These are phyloP conservation scores for Hormaphis cornu DNA, from an alignment of 1,140 invertebrate species.

Conservation along the genomic window DNA sequence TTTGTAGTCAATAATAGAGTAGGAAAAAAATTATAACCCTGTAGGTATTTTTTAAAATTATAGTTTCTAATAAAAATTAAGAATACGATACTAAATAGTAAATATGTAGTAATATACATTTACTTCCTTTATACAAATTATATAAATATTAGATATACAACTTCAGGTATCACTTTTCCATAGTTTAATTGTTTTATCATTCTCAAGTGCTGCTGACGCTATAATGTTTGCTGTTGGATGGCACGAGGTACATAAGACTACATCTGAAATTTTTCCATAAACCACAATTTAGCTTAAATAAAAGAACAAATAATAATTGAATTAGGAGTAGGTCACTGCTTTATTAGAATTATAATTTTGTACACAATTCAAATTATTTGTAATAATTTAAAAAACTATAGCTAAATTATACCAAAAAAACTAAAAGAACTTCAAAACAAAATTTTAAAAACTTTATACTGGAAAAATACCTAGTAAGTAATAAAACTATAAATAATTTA, in stretches of 20 bases:
- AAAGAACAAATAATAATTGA: slow-evolving; percentile 40
- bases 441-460: too few relatives aligned
- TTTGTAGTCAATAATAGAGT: too few relatives aligned
- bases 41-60: neutral
- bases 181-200: slow-evolving; percentile 97
- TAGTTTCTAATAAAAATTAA: neutral
- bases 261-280: too few relatives aligned
- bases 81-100: neutral
- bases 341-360: neutral
- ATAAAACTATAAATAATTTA: too few relatives aligned
- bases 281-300: too few relatives aligned
- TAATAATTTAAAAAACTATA: too few relatives aligned
- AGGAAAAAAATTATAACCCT: too few relatives aligned
- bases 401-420: too few relatives aligned
- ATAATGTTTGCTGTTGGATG: slow-evolving; percentile 99
- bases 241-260: slow-evolving; percentile 94
- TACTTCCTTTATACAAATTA: neutral
- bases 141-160: neutral
- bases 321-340: neutral
- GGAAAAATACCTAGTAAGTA: too few relatives aligned
- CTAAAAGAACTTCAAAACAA: too few relatives aligned
- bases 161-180: slow-evolving; percentile 95
- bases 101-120: neutral
- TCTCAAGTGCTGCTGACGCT: slow-evolving; percentile 94
- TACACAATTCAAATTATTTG: too few relatives aligned